These are phyloP conservation scores for Cardinalis cardinalis DNA, from an alignment of 2,113 vertebrate genomes.

Conservation along the genomic window DNA sequence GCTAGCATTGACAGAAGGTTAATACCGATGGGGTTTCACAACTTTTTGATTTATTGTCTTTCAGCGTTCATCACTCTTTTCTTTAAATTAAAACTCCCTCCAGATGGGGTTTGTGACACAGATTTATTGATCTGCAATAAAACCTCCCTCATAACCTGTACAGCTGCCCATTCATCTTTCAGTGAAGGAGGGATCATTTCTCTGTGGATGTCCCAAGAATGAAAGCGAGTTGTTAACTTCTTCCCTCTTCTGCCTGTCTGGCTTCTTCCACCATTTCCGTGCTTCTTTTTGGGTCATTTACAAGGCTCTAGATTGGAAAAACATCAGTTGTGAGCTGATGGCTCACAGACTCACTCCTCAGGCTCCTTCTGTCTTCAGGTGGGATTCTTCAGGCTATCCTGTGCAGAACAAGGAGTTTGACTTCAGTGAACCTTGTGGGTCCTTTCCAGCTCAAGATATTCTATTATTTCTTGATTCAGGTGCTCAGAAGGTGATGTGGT, in stretches of 20 bases:
- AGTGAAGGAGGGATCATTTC: conserved; percentile 71
- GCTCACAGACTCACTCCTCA: too few relatives aligned
- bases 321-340: not conserved
- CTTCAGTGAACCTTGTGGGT: too few relatives aligned
- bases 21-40: conserved; percentile 64
- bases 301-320: not conserved
- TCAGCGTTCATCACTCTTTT: conserved; percentile 72
- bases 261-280: not conserved
- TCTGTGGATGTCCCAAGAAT: conserved; percentile 71
- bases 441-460: not conserved
- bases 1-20: conserved; percentile 69
- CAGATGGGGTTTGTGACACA: conserved; percentile 79
- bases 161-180: conserved; percentile 76
- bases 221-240: conserved; percentile 63
- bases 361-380: not conserved
- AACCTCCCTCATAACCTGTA: conserved; percentile 81
- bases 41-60: conserved; percentile 79
- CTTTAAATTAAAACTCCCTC: conserved; percentile 85
- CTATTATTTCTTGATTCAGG: not conserved
- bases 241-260: conserved; percentile 6
- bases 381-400: not conserved
- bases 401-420: not conserved
- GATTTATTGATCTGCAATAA: conserved; percentile 84
- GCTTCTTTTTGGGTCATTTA: not conserved
- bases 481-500: not conserved